Base-by-base conservation (phyloP, 1,140 invertebrate genomes). In the Agraylea sexmaculata region DNA sequence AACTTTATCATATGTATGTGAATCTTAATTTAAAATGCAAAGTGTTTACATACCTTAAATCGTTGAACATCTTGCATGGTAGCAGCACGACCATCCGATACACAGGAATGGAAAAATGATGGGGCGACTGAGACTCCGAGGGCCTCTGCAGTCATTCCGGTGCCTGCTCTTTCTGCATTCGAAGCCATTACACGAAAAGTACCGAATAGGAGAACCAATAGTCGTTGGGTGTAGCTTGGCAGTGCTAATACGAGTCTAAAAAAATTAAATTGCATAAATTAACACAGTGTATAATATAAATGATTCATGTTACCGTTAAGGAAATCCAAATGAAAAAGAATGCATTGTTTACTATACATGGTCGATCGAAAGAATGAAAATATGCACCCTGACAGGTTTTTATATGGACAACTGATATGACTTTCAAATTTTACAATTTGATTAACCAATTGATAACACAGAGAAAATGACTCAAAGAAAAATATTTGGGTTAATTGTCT, bases 71-170 rank as follows among this genome's bases (percentile, higher is more conserved):
- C 90, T 66, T 93, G 88, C 82, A 93, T 87, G 62, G 84, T 88
- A 32, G 88, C 89, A 20, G 86, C 84, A 72, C 90, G 87, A 21
- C 86, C 87, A 62, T 91, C 87, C 49, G 84, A 86, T 49, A 93
- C 88, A 65, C 90, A 95, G 42, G 84, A 87, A 61, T 95, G 91
- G 69, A 98, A 97, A 62, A 98, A 93, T 52, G 89, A 94, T n/a
- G 93, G 93, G 13, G 94, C 93, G 10, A 97, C 92, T 31, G 87
- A 91, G 34, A 87, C 83, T 30, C 91, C 91, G 41, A 98, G 67
- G 2, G 93, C 92, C 67, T 98, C 93, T 37, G 89, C 87, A 42
- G 86, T 91, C 94, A 98, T 98, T 49, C 87, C 85, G 21, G 88
- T 92, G 51, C 78, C 75, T 46, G 82, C 83, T 57, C 81, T 75